Evolutionary conservation across 2,888 invertebrate genomes (phyloP).

Genomic region (Drosophila recens): DNA sequence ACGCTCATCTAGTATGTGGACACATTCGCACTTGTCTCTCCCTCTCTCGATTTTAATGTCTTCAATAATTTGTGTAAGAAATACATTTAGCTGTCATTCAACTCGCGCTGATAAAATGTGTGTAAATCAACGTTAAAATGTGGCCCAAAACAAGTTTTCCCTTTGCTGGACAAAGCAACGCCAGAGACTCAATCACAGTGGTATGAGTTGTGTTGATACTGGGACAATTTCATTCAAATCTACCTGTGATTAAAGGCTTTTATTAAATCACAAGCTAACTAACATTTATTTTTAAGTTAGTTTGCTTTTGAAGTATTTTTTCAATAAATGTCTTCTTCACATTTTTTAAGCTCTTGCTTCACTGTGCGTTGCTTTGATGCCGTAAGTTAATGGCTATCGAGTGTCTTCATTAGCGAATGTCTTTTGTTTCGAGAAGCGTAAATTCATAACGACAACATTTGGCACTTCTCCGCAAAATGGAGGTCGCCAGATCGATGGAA

Average conservation of each 20-base stretch:
- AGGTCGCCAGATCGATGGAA: conserved; percentile 4
- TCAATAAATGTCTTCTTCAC: not conserved
- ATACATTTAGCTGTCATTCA: conserved; percentile 54
- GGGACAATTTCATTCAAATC: not conserved
- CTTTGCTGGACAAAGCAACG: conserved; percentile 14
- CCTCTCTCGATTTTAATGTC: conserved; percentile 21
- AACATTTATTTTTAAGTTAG: too few relatives aligned
- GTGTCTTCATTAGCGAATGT: conserved; percentile 60
- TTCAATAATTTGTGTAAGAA: conserved; percentile 46
- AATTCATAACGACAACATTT: conserved; percentile 26
- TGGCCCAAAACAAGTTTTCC: conserved; percentile 55
- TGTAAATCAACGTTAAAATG: conserved; percentile 53
- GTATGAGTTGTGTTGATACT: not conserved
- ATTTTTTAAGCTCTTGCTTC: not conserved
- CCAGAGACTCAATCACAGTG: conserved; percentile 9
- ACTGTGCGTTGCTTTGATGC: not conserved
- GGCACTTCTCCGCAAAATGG: conserved; percentile 13
- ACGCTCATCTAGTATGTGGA: not conserved
- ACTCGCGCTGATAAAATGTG: conserved; percentile 45
- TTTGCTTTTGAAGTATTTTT: too few relatives aligned
- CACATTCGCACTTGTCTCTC: conserved; percentile 7
- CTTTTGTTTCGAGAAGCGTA: conserved; percentile 35
- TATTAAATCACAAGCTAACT: too few relatives aligned
- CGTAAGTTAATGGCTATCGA: conserved; percentile 36
- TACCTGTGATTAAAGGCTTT: not conserved